Base-by-base conservation (phyloP, 2,797 vertebrate genomes). In the Phylloscopus collybita region DNA sequence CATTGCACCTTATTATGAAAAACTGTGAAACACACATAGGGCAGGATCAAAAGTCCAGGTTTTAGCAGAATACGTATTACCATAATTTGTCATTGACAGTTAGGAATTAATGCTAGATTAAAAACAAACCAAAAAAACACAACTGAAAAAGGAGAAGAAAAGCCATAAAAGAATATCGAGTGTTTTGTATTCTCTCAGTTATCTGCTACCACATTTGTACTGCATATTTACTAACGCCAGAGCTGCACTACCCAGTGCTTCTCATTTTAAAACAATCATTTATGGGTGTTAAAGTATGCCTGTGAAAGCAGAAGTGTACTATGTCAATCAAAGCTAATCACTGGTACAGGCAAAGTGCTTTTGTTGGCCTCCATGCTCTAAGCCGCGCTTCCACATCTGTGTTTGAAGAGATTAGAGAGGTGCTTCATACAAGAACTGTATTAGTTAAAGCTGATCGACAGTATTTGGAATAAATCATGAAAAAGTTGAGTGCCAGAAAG, bases 361-460 rank as follows among this genome's bases (percentile, higher is more conserved):
- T 98, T 97, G 97, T 97, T 98, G 97, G 97, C 97, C 97, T 98
- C 97, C 97, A 97, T 98, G 97, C 97, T 97, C 98, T 98, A 97
- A 98, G 97, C 97, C 12, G 94, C 11, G 49, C 97, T 98, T 98
- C 98, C 97, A 97, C 98, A 98, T 98, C 98, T 98, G 97, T 98
- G 97, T 98, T 98, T 98, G 97, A 98, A 97, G 98, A 98, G 98
- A 98, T 98, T 98, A 98, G 97, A 98, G 97, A 97, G 97, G 97
- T 98, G 97, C 97, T 97, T 98, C 97, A 97, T 98, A 98, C 96
- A 97, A 98, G 98, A 97, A 98, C 97, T 98, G 97, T 98, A 98
- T 98, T 98, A 98, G 97, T 97, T 97, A 98, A 98, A 98, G 97
- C 97, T 98, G 97, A 98, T 98, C 92, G 96, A 97, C 98, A 98